Percentiles rank a stretch among this genome's conserved stretches.
Conservation (phyloP, 1,140 invertebrate species). For the Campoletis sonorensis region DNA sequence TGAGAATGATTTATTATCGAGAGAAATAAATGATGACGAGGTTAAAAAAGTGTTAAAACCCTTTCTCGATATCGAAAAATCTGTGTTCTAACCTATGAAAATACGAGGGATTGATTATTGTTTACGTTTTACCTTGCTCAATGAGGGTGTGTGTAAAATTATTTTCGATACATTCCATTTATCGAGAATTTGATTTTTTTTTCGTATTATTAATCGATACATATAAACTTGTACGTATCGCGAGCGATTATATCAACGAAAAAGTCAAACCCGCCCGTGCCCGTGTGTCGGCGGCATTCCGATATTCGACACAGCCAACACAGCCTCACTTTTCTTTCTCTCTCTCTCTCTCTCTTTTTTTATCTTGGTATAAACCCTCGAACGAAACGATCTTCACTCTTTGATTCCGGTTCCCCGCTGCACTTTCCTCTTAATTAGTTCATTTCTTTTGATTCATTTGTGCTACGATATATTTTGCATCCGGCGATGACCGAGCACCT, state of each 20-base stretch:
- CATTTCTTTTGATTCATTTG: no score
- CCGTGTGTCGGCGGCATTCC: slow-evolving; percentile 56
- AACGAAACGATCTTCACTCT: no score
- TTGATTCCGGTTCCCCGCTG: not conserved
- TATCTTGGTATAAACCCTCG: not conserved
- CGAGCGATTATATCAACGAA: slow-evolving; percentile 37
- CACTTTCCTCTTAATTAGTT: not conserved
- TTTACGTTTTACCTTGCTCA: slow-evolving; percentile 55
- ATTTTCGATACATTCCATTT: slow-evolving; percentile 58
- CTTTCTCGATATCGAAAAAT: not conserved
- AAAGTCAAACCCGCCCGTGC: slow-evolving; percentile 59
- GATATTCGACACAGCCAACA: slow-evolving; percentile 24
- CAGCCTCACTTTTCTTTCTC: not conserved
- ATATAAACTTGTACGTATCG: slow-evolving; percentile 51
- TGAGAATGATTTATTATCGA: no score
- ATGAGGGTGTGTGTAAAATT: slow-evolving; percentile 38
- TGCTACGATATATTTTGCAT: no score
- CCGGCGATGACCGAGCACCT: no score
- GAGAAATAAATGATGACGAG: not conserved
- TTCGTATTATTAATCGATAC: slow-evolving; percentile 60
- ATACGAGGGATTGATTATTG: slow-evolving; percentile 35
- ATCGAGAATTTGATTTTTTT: slow-evolving; percentile 48
- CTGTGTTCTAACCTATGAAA: slow-evolving; percentile 49
- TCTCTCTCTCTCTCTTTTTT: not conserved
- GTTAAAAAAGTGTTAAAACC: not conserved